These are phyloP conservation scores for Drosophila hydei DNA, from an alignment of 1,140 invertebrate species.

Conservation along the genomic window DNA sequence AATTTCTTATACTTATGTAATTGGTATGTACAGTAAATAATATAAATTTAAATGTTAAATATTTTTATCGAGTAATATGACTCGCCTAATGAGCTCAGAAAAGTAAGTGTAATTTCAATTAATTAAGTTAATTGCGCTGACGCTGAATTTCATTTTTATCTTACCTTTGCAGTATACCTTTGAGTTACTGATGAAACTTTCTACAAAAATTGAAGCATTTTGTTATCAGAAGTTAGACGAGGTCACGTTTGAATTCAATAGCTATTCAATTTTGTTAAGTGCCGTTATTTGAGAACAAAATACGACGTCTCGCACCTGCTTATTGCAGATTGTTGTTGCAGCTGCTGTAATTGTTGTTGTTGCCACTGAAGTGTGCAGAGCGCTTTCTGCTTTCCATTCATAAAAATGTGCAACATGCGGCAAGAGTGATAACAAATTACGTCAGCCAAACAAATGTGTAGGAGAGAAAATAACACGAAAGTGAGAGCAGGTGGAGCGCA, in stretches of 20 bases:
- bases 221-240: not conserved
- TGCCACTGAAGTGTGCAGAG: conserved; percentile 23
- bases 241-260: not conserved
- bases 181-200: conserved; percentile 9
- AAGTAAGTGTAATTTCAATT: conserved; percentile 3
- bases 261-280: not conserved
- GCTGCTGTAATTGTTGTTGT: conserved; percentile 5
- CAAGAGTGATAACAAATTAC: conserved; percentile 61
- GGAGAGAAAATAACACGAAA: conserved; percentile 4
- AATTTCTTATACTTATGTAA: no score
- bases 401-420: conserved; percentile 70
- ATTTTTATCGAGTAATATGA: no score
- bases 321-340: conserved; percentile 18
- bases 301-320: not conserved
- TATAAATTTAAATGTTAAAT: no score
- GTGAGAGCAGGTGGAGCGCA: conserved; percentile 29
- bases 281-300: not conserved
- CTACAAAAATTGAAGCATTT: not conserved
- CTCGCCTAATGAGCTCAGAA: no score
- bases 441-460: conserved; percentile 56
- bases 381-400: conserved; percentile 71
- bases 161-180: not conserved
- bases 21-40: no score
- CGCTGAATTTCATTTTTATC: not conserved
- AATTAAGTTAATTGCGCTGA: not conserved